Evolutionary conservation across 2,797 vertebrate genomes (phyloP).

Genomic region (Schizothorax lantsangensis): DNA sequence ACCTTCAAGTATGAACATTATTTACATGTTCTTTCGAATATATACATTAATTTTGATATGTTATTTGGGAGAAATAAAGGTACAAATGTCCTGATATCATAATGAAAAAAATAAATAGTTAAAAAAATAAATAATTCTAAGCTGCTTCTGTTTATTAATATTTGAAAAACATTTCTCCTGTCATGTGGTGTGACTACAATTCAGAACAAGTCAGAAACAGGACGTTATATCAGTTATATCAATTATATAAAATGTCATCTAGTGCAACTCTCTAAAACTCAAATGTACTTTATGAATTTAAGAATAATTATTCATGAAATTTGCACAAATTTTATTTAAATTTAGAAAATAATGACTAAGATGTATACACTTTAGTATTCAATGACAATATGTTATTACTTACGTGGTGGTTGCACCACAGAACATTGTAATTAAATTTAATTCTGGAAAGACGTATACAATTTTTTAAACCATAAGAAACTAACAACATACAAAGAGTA

Average conservation of each 20-base stretch:
- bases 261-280: neutral
- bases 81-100: neutral
- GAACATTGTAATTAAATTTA: neutral
- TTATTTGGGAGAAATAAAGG: neutral
- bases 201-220: neutral
- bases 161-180: neutral
- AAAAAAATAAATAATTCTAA: neutral
- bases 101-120: neutral
- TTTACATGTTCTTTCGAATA: neutral
- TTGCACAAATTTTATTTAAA: too few relatives aligned
- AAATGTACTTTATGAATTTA: neutral
- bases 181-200: neutral
- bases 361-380: neutral
- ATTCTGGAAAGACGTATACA: neutral
- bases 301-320: too few relatives aligned
- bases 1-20: constrained; percentile 78
- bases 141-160: neutral
- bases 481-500: neutral
- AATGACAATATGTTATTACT: neutral
- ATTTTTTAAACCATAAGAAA: neutral
- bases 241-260: neutral
- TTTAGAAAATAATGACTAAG: neutral
- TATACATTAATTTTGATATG: neutral
- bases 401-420: neutral
- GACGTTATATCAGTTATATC: neutral